Evolutionary conservation across 2,888 invertebrate species (phyloP).

Genomic region (Epiblema foenella): DNA sequence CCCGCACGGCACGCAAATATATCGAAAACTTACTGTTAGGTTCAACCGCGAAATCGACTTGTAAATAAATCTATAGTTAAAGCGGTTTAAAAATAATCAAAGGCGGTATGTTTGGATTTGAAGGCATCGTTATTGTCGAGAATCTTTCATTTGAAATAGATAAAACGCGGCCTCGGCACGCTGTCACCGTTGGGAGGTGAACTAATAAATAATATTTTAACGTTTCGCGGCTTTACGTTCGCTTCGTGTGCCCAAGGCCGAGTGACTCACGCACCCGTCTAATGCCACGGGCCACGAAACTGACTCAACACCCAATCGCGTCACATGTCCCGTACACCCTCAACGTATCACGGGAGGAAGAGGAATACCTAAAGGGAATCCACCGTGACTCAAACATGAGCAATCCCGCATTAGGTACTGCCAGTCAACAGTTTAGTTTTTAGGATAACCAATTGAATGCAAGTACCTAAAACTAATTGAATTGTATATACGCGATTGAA

Average conservation of each 20-base stretch:
- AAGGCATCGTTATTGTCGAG: background rate
- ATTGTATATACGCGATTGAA: background rate
- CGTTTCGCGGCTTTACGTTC: conserved; percentile 68
- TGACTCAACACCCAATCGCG: conserved; percentile 62
- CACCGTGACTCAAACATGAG: background rate
- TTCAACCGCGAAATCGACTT: conserved; percentile 49
- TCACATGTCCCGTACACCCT: conserved; percentile 44
- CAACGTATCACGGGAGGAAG: conserved; percentile 13
- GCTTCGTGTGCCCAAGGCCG: conserved; percentile 71
- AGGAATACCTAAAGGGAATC: conserved; percentile 21
- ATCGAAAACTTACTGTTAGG: conserved; percentile 69
- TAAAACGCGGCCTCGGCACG: conserved; percentile 58
- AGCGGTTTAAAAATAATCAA: conserved; percentile 8
- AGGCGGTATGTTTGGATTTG: background rate
- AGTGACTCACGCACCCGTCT: conserved; percentile 73
- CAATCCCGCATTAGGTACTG: background rate
- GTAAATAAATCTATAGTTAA: conserved; percentile 12
- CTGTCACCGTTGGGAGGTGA: conserved; percentile 64
- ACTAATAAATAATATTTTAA: conserved; percentile 77
- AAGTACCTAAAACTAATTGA: background rate
- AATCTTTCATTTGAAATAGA: conserved; percentile 40
- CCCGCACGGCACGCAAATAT: conserved; percentile 78
- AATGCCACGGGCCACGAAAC: conserved; percentile 65
- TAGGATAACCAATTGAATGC: background rate
- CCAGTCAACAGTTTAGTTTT: background rate